These are phyloP conservation scores for Mamestra brassicae DNA, from an alignment of 2,888 invertebrate genomes.

Conservation along the genomic window DNA sequence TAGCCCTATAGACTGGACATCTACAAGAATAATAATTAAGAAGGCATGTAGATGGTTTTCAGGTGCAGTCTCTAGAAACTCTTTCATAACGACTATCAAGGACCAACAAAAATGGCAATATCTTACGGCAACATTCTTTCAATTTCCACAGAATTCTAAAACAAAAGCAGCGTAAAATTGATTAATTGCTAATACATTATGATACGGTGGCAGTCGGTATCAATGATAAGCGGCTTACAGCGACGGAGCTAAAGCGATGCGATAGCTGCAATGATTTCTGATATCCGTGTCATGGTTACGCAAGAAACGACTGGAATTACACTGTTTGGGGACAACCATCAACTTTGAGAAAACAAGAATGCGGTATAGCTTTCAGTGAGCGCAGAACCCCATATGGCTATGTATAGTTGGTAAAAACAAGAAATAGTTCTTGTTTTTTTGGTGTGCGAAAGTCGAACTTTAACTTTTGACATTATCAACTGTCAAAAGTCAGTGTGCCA, in stretches of 20 bases:
- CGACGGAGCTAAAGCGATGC: conserved; percentile 43
- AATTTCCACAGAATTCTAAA: conserved; percentile 59
- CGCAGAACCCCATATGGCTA: neutral
- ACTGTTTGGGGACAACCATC: neutral
- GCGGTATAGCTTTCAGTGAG: neutral
- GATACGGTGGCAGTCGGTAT: conserved; percentile 73
- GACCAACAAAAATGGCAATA: neutral
- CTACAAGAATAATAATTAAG: too few relatives aligned
- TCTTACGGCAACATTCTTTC: neutral
- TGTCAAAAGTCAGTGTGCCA: too few relatives aligned
- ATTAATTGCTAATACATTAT: conserved; percentile 78
- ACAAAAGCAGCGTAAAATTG: conserved; percentile 65
- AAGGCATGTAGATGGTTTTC: neutral
- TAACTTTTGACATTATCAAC: too few relatives aligned
- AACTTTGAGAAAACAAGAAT: neutral
- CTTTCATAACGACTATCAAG: neutral
- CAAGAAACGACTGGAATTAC: conserved; percentile 44
- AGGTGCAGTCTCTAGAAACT: neutral
- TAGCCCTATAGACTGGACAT: neutral
- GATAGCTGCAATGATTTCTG: conserved; percentile 72
- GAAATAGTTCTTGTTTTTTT: too few relatives aligned
- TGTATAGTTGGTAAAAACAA: neutral
- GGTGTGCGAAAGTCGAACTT: too few relatives aligned
- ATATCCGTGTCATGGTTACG: conserved; percentile 65
- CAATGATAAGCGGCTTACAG: conserved; percentile 69